Percentiles rank a stretch among this genome's conserved stretches.
Evolutionary conservation across 2,888 invertebrate genomes (phyloP).

Genomic region (Spodoptera exigua): DNA sequence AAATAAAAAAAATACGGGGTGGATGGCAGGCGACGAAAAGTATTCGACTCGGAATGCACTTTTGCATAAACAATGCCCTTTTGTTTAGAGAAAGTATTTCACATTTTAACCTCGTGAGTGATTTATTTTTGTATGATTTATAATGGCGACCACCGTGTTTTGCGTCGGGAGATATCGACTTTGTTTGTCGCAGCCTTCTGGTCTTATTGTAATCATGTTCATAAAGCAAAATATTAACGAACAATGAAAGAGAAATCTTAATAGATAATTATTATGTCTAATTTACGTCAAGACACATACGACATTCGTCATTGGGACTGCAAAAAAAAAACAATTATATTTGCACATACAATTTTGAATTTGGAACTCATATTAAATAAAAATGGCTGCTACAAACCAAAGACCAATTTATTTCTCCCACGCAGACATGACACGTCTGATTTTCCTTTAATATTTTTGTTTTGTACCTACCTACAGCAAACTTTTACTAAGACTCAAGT

Average conservation of each 20-base stretch:
- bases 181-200: slow-evolving; percentile 24
- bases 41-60: slow-evolving; percentile 86
- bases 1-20: slow-evolving; percentile 73
- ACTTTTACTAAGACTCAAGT: slow-evolving; percentile 13
- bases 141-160: slow-evolving; percentile 73
- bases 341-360: not conserved
- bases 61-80: slow-evolving; percentile 88
- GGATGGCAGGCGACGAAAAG: slow-evolving; percentile 86
- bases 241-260: not conserved
- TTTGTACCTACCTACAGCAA: slow-evolving; percentile 35
- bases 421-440: slow-evolving; percentile 13
- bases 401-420: slow-evolving; percentile 2
- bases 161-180: slow-evolving; percentile 60
- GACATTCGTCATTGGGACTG: too few relatives aligned
- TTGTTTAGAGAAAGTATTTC: slow-evolving; percentile 89
- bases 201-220: slow-evolving; percentile 35
- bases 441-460: slow-evolving; percentile 1
- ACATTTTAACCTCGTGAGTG: slow-evolving; percentile 84
- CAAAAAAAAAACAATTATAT: too few relatives aligned
- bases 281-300: too few relatives aligned
- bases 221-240: slow-evolving; percentile 10
- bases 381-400: not conserved
- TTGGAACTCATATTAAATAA: not conserved
- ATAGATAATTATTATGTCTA: too few relatives aligned
- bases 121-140: slow-evolving; percentile 88